Percentiles rank a stretch among this genome's conserved stretches.
These are phyloP conservation scores for Temnothorax rugatulus DNA, from an alignment of 2,888 invertebrate species.

Conservation along the genomic window DNA sequence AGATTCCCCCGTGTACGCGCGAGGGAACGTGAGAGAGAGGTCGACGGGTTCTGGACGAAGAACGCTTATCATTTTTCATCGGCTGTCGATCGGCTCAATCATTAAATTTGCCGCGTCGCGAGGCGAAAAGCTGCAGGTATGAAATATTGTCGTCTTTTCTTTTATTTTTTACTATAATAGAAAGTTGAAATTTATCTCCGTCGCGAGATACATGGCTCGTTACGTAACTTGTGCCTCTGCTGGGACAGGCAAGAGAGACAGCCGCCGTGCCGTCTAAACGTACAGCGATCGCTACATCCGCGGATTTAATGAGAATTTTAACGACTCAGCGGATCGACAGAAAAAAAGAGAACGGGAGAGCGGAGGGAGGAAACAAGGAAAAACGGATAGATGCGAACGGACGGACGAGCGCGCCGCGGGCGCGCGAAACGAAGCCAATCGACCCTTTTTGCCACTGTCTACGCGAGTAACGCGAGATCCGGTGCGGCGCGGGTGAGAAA, in stretches of 20 bases:
- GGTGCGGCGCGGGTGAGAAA: neutral
- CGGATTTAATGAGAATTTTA: conserved; percentile 46
- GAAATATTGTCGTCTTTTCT: neutral
- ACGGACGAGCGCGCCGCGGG: neutral
- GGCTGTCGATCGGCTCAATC: conserved; percentile 9
- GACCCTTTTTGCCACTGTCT: neutral
- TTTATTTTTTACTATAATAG: neutral
- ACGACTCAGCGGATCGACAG: conserved; percentile 8
- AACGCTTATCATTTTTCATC: neutral
- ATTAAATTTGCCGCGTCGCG: neutral
- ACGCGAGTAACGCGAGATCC: too few relatives aligned
- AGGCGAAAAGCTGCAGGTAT: neutral
- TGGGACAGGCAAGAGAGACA: neutral
- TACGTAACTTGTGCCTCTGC: conserved; percentile 18
- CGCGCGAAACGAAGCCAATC: conserved; percentile 40
- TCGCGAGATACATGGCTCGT: conserved; percentile 13
- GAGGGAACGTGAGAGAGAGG: neutral
- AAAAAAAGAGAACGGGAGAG: neutral
- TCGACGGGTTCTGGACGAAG: neutral
- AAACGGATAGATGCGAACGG: conserved; percentile 4
- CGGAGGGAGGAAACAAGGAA: neutral
- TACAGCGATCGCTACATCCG: conserved; percentile 5
- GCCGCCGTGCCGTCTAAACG: neutral
- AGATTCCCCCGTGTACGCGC: neutral
- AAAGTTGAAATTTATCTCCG: conserved; percentile 9